Evolutionary conservation across 2,797 vertebrate species (phyloP), one percentile per base, ranked within the genome.

Genomic region (Bradypus variegatus): DNA sequence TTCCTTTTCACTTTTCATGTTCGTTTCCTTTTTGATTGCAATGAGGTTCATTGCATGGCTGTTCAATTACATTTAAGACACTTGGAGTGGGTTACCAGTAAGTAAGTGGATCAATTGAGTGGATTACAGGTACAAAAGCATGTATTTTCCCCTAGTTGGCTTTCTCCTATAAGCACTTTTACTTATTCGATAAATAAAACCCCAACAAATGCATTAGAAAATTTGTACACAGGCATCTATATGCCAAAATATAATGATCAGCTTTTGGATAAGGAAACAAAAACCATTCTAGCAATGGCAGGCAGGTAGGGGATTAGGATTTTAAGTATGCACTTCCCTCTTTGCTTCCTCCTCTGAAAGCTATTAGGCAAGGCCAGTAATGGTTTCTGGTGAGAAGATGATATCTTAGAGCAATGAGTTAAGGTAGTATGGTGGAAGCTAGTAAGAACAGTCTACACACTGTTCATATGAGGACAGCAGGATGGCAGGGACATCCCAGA

Each of bases 191-290:
- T 50, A 64, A 84, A 41, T 60, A 75, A 82, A 80, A 65, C 65
- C 48, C 41, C 41, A 45, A 45, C 73, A 3, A 90, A 67, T 80
- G 5, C 48, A 77, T 27, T 88, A 45, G 21, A 84, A 64, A 14
- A 14, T 48, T 90, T 87, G 48, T 83, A 23, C 55, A 77, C 8
- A 83, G 19, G 62, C 4, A 76, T 86, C 86, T 83, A 64, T 48
- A 70, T 70, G 77, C 1, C 21, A 38, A 89, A 65, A 1, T 38
- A 62, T 62, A 83, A 67, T 41, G 5, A 85, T 75, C 86, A 53
- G 6, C 13, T 91, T 85, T 91, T 91, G 41, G 29, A 76, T 88
- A 90, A 92, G 64, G 27, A 92, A 84, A 41, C 6, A 88, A 86
- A 90, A 88, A 27, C 5, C 7, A 38, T 19, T 92, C 18, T 64